Conservation (phyloP, 2,113 vertebrate genomes). For the Neolamprologus hecqui region DNA sequence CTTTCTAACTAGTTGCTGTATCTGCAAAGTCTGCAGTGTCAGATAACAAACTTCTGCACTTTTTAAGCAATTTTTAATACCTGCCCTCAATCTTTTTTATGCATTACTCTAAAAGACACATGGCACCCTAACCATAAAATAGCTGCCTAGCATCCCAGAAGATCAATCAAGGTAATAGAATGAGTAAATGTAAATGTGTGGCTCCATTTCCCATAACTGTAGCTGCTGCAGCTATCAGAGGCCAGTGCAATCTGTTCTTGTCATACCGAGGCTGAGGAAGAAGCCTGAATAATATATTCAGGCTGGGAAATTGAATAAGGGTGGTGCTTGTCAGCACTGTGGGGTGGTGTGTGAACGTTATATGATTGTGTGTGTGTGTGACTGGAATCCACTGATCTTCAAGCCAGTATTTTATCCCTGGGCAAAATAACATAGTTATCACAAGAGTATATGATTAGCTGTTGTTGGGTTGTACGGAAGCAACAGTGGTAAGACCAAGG, state of each 20-base stretch:
- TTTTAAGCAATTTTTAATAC: constrained; percentile 37
- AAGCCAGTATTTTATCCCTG: constrained; percentile 13
- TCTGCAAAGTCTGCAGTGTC: constrained; percentile 2
- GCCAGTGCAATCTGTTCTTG: constrained; percentile 43
- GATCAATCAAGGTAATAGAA: constrained; percentile 63
- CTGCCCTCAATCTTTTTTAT: constrained; percentile 24
- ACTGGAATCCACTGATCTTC: not conserved
- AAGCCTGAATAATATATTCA: constrained; percentile 25
- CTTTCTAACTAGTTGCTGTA: not conserved
- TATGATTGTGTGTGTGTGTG: not conserved
- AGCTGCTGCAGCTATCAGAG: constrained; percentile 34
- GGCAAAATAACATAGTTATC: constrained; percentile 1
- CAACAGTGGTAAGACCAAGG: not conserved
- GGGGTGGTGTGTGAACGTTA: not conserved
- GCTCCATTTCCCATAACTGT: constrained; percentile 57
- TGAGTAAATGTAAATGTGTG: constrained; percentile 65
- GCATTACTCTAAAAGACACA: constrained; percentile 43
- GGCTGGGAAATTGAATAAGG: constrained; percentile 22
- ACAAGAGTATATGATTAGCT: not conserved
- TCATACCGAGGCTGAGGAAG: constrained; percentile 1
- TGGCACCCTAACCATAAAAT: constrained; percentile 23
- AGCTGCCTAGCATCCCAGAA: constrained; percentile 28
- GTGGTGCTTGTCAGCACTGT: not conserved
- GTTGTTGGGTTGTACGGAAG: not conserved
- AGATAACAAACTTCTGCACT: constrained; percentile 18